Evolutionary conservation across 2,113 vertebrate species (phyloP).

Genomic region (Callipepla californica): DNA sequence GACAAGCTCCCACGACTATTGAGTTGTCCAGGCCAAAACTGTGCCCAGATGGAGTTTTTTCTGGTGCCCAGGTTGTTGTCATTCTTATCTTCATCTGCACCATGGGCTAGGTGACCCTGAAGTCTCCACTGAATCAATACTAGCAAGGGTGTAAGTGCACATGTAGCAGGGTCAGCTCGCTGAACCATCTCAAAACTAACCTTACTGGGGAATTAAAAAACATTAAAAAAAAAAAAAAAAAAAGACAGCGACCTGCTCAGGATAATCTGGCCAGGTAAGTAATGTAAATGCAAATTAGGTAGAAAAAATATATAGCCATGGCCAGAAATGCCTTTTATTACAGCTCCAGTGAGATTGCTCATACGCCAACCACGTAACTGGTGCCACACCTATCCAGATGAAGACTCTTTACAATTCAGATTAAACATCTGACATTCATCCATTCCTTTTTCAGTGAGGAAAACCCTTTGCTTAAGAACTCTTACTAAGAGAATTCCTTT

Average conservation of each 20-base stretch:
- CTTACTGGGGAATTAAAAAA: too few species aligned
- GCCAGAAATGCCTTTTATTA: neutral
- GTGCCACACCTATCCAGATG: neutral
- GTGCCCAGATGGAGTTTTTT: neutral
- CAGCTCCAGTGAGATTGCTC: neutral
- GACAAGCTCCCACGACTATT: neutral
- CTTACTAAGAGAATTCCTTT: neutral
- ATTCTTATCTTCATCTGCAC: neutral
- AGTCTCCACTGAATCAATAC: neutral
- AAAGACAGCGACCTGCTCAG: neutral
- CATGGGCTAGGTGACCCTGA: fast-evolving
- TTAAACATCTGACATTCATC: neutral
- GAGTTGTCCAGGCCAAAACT: neutral
- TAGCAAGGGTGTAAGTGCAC: neutral
- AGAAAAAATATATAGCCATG: neutral
- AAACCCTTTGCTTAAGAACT: neutral
- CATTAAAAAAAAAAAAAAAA: neutral
- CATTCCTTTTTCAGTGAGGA: neutral
- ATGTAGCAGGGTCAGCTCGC: neutral
- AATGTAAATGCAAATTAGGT: neutral
- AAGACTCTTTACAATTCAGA: neutral
- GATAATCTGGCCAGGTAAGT: neutral
- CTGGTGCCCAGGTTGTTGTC: neutral
- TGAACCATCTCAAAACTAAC: neutral
- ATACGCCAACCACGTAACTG: neutral